These are phyloP conservation scores for Macropus fuliginosus DNA, from an alignment of 2,797 vertebrate genomes.

Conservation along the genomic window DNA sequence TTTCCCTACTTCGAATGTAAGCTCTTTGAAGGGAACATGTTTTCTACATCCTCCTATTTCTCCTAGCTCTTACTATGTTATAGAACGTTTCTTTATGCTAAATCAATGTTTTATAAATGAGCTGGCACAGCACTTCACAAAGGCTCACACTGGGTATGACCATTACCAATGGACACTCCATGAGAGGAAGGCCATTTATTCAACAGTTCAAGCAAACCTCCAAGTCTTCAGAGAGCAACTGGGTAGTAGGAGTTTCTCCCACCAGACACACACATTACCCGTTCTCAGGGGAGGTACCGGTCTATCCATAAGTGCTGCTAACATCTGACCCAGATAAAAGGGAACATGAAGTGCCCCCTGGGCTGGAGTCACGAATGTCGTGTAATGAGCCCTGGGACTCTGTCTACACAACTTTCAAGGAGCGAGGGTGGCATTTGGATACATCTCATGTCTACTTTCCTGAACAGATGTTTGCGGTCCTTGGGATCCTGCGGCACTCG, in stretches of 20 bases:
- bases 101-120: not conserved
- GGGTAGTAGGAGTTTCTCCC: not conserved
- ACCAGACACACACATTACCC: not conserved
- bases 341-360: not conserved
- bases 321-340: not conserved
- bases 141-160: not conserved
- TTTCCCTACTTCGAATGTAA: not conserved
- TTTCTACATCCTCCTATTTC: not conserved
- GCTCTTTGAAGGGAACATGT: not conserved
- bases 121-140: not conserved
- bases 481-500: not conserved
- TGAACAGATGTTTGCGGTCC: not conserved
- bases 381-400: not conserved
- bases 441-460: not conserved
- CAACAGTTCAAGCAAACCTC: not conserved
- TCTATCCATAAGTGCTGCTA: not conserved
- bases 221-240: not conserved
- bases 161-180: not conserved
- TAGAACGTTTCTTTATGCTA: not conserved
- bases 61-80: not conserved
- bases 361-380: not conserved
- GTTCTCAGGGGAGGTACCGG: not conserved
- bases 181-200: not conserved
- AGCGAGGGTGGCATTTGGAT: not conserved
- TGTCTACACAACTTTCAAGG: not conserved